Conservation (phyloP, 2,113 vertebrate genomes). For the Coryphaenoides rupestris region DNA sequence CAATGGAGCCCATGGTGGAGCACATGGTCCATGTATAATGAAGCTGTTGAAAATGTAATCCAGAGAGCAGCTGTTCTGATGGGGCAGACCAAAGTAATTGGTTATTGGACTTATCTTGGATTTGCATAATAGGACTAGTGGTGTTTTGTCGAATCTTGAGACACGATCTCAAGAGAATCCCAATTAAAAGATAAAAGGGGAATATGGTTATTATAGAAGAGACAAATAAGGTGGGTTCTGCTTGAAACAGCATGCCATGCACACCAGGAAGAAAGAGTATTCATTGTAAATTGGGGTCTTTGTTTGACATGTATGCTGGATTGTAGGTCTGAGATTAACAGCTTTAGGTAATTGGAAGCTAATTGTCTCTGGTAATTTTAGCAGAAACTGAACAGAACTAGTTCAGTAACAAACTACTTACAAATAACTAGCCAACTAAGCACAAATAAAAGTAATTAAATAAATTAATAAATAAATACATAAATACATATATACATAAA, state of each 20-base stretch:
- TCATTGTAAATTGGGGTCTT: no score
- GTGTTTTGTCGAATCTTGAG: slow-evolving; percentile 57
- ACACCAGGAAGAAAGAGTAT: slow-evolving; percentile 21
- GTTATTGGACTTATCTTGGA: slow-evolving; percentile 60
- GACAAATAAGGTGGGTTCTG: slow-evolving; percentile 51
- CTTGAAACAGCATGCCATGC: slow-evolving; percentile 42
- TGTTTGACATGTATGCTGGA: no score
- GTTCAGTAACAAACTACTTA: no score
- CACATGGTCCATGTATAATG: slow-evolving; percentile 58
- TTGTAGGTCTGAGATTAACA: no score
- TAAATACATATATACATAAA: no score
- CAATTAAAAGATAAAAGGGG: slow-evolving; percentile 67
- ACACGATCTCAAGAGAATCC: slow-evolving; percentile 62
- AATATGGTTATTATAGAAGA: slow-evolving; percentile 48
- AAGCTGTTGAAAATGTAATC: slow-evolving; percentile 60
- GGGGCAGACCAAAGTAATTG: slow-evolving; percentile 64
- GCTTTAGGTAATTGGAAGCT: no score
- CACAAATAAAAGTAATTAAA: no score
- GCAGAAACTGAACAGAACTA: no score
- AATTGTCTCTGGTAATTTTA: no score
- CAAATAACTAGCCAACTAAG: no score
- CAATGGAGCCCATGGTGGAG: slow-evolving; percentile 41
- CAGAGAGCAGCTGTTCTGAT: slow-evolving; percentile 31
- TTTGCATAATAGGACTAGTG: slow-evolving; percentile 45
- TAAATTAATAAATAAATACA: no score